phyloP scores from a whole-genome alignment of 2,113 vertebrate species.

The Clupea harengus region DNA sequence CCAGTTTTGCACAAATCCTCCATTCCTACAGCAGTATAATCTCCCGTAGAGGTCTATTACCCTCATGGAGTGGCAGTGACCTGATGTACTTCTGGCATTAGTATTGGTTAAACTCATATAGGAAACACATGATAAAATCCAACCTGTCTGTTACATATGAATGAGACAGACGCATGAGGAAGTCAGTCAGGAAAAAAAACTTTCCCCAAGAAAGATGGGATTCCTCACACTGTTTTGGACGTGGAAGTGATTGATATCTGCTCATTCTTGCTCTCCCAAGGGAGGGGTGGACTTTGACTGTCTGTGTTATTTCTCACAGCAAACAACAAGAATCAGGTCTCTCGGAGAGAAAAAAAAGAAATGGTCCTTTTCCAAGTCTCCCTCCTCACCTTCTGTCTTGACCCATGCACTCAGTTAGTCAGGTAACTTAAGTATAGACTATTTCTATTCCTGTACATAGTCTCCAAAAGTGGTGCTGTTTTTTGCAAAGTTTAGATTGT shows the following conservation, averaged over 20 bases:
- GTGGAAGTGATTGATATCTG: conserved; percentile 42
- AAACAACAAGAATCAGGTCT: conserved; percentile 58
- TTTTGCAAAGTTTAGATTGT: not conserved
- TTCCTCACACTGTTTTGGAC: not conserved
- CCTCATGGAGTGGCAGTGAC: not conserved
- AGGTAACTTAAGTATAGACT: not conserved
- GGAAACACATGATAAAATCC: not conserved
- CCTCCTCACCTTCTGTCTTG: not conserved
- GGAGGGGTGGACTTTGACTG: conserved; percentile 50
- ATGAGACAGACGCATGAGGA: not conserved
- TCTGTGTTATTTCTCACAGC: conserved; percentile 66
- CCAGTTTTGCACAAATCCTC: no score
- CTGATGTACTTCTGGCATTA: not conserved
- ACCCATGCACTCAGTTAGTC: not conserved
- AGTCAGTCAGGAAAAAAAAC: not conserved
- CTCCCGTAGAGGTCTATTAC: no score
- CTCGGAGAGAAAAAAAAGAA: not conserved
- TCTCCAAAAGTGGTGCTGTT: not conserved
- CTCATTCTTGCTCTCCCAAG: conserved; percentile 35
- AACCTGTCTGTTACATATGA: not conserved
- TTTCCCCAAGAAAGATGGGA: not conserved
- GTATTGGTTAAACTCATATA: not conserved
- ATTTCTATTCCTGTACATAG: not conserved
- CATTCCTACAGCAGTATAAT: no score
- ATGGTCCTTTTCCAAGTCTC: not conserved